These are phyloP conservation scores for Henricia sp. DNA, from an alignment of 53 echinoderm and acorn worm species.

Conservation along the genomic window DNA sequence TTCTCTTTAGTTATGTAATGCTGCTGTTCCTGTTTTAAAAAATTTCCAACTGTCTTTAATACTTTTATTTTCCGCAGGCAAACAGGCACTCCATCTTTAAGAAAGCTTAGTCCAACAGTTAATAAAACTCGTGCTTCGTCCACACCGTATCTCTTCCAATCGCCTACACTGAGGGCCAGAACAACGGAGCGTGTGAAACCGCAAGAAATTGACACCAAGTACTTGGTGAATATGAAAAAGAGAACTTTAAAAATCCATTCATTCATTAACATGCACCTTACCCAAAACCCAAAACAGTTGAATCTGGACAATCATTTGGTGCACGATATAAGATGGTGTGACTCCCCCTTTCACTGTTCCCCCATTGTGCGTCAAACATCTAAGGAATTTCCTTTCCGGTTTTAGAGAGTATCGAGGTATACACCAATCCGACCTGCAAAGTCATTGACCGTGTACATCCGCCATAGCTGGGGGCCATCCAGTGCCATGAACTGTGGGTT, in stretches of 20 bases:
- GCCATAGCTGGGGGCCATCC: too few relatives aligned
- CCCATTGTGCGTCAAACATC: too few relatives aligned
- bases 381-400: too few relatives aligned
- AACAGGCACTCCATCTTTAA: neutral
- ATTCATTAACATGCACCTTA: too few relatives aligned
- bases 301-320: too few relatives aligned
- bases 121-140: conserved; percentile 13
- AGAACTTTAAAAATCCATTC: neutral
- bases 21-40: neutral
- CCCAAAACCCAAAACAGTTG: too few relatives aligned
- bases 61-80: conserved; percentile 2
- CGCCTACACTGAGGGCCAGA: conserved; percentile 6
- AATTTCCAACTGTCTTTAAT: neutral
- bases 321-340: too few relatives aligned
- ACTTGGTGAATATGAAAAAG: conserved; percentile 13
- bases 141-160: conserved; percentile 46
- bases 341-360: too few relatives aligned
- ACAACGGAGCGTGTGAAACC: conserved; percentile 1
- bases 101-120: conserved; percentile 5
- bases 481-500: too few relatives aligned
- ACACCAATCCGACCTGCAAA: too few relatives aligned
- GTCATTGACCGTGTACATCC: too few relatives aligned
- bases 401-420: too few relatives aligned
- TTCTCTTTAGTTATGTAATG: neutral
- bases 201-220: conserved; percentile 40